These are phyloP conservation scores for Chauna torquata DNA, from an alignment of 2,113 vertebrate genomes.

Conservation along the genomic window DNA sequence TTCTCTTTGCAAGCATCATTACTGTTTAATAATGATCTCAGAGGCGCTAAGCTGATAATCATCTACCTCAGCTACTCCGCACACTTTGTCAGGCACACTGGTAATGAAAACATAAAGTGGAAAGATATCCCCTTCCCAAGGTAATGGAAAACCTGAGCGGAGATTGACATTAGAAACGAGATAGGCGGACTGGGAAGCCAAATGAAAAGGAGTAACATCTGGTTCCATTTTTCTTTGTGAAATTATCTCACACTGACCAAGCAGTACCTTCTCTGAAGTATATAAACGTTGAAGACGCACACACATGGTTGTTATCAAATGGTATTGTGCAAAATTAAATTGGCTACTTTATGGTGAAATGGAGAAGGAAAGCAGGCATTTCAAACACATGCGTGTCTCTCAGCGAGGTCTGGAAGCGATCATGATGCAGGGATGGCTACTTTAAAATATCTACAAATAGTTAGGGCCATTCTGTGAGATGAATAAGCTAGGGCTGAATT, in stretches of 20 bases:
- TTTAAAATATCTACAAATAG: constrained; percentile 77
- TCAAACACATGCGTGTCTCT: constrained; percentile 76
- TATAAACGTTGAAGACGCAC: constrained; percentile 77
- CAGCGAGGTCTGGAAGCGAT: constrained; percentile 74
- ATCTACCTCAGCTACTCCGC: constrained; percentile 43
- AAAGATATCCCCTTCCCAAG: constrained; percentile 62
- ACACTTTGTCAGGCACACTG: constrained; percentile 10
- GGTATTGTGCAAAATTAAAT: constrained; percentile 81
- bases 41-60: constrained; percentile 68
- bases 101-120: constrained; percentile 42
- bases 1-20: neutral
- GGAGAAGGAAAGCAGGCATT: constrained; percentile 77
- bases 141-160: constrained; percentile 60
- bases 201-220: constrained; percentile 77
- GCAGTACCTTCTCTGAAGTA: constrained; percentile 79
- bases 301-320: constrained; percentile 84
- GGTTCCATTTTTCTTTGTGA: constrained; percentile 77
- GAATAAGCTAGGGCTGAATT: constrained; percentile 70
- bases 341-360: constrained; percentile 82
- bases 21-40: neutral
- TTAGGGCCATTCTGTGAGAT: constrained; percentile 55
- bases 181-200: constrained; percentile 44
- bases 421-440: constrained; percentile 73
- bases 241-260: constrained; percentile 84
- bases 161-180: constrained; percentile 66